phyloP scores from a whole-genome alignment of 1,140 invertebrate species.

The Agrypnia vestita region DNA sequence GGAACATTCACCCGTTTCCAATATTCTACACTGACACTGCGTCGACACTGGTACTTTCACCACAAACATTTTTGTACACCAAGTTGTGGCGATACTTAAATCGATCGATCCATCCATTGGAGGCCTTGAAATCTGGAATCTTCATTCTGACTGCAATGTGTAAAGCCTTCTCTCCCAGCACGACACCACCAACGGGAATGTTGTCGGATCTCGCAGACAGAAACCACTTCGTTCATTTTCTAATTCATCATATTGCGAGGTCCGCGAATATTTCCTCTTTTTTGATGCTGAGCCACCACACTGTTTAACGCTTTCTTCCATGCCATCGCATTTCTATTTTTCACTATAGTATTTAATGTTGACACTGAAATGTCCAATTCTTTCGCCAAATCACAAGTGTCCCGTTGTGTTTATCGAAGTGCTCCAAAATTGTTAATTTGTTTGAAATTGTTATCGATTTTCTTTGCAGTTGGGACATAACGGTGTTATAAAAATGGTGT shows the following conservation, averaged over 20 bases:
- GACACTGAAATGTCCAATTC: background rate
- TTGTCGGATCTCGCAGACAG: background rate
- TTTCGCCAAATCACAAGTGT: background rate
- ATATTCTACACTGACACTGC: no score
- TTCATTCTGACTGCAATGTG: slow-evolving; percentile 7
- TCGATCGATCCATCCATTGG: slow-evolving; percentile 43
- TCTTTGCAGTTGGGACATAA: no score
- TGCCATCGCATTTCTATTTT: slow-evolving; percentile 31
- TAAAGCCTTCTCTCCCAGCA: slow-evolving; percentile 20
- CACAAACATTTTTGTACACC: slow-evolving; percentile 15
- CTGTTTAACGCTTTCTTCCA: slow-evolving; percentile 3
- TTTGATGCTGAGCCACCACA: slow-evolving; percentile 27
- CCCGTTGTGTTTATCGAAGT: no score
- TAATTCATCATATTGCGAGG: slow-evolving; percentile 14
- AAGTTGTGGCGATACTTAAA: slow-evolving; percentile 42
- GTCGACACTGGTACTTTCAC: slow-evolving; percentile 9
- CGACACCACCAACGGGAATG: slow-evolving; percentile 9
- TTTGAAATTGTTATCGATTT: no score
- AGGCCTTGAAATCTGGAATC: slow-evolving; percentile 17
- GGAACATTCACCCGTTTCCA: background rate
- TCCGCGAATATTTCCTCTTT: background rate
- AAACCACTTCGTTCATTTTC: slow-evolving; percentile 35
- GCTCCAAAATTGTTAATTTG: no score
- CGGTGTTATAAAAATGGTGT: no score
- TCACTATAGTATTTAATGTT: slow-evolving; percentile 29